Evolutionary conservation across 2,797 vertebrate species (phyloP).

Genomic region (Fundulus diaphanus): DNA sequence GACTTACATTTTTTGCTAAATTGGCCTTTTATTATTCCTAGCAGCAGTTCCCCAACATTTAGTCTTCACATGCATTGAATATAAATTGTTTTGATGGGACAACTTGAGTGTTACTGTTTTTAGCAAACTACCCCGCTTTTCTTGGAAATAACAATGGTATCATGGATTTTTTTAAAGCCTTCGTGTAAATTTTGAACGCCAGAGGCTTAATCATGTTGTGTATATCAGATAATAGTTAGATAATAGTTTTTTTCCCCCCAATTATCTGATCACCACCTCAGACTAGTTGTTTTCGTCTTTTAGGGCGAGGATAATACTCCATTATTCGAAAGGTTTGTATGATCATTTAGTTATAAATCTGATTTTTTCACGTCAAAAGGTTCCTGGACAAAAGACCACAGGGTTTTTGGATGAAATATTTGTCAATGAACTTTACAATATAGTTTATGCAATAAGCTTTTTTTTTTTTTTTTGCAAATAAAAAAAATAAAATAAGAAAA

Average conservation of each 20-base stretch:
- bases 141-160: too few relatives aligned
- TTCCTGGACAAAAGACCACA: neutral
- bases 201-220: too few relatives aligned
- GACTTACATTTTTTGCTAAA: neutral
- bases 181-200: neutral
- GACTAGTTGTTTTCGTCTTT: too few relatives aligned
- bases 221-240: too few relatives aligned
- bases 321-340: too few relatives aligned
- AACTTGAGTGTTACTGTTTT: too few relatives aligned
- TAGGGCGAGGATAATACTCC: too few relatives aligned
- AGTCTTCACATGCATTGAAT: neutral
- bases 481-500: neutral
- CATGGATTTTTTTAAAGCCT: neutral
- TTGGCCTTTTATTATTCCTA: neutral
- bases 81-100: neutral
- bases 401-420: neutral
- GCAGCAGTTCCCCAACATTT: neutral
- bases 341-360: too few relatives aligned
- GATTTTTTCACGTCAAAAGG: too few relatives aligned
- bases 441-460: too few relatives aligned
- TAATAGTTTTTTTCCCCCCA: neutral
- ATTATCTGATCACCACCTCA: neutral
- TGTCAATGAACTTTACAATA: neutral
- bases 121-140: too few relatives aligned
- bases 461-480: too few relatives aligned